Conservation (phyloP, 1,140 invertebrate species). For the Triops cancriformis region DNA sequence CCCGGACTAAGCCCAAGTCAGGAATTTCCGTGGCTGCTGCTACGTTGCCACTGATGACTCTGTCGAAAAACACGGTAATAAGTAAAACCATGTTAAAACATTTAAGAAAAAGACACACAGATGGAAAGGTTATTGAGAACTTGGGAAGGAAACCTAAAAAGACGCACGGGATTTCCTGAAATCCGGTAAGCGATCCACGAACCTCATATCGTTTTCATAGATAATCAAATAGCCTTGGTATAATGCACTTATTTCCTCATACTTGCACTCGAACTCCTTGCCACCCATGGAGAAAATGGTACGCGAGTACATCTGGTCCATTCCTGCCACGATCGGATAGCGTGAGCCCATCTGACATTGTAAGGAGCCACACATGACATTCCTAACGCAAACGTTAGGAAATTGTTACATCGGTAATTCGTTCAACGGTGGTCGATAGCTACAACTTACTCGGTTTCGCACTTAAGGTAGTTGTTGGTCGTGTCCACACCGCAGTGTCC, state of each 20-base stretch:
- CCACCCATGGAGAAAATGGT: conserved; percentile 80
- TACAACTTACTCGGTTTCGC: conserved; percentile 68
- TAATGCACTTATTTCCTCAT: no score
- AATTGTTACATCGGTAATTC: not conserved
- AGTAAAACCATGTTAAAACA: conserved; percentile 11
- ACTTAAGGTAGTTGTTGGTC: conserved; percentile 72
- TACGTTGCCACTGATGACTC: conserved; percentile 58
- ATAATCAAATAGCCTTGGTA: not conserved
- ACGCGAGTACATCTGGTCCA: conserved; percentile 69
- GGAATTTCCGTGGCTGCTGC: conserved; percentile 53
- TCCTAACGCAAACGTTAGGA: conserved; percentile 45
- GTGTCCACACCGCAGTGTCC: conserved; percentile 82
- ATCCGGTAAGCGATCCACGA: not conserved
- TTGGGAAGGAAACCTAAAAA: conserved; percentile 7
- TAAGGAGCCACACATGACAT: conserved; percentile 77
- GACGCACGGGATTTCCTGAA: not conserved
- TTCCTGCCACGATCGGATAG: conserved; percentile 61
- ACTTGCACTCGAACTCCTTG: conserved; percentile 86
- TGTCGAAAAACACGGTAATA: conserved; percentile 38
- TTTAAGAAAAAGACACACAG: conserved; percentile 17
- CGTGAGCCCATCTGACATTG: conserved; percentile 78
- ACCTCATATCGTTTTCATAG: not conserved
- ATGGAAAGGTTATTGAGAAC: no score
- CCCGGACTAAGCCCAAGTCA: conserved; percentile 66
- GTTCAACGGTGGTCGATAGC: not conserved